Conservation (phyloP, 2,797 vertebrate species). For the Melanotaenia boesemani region DNA sequence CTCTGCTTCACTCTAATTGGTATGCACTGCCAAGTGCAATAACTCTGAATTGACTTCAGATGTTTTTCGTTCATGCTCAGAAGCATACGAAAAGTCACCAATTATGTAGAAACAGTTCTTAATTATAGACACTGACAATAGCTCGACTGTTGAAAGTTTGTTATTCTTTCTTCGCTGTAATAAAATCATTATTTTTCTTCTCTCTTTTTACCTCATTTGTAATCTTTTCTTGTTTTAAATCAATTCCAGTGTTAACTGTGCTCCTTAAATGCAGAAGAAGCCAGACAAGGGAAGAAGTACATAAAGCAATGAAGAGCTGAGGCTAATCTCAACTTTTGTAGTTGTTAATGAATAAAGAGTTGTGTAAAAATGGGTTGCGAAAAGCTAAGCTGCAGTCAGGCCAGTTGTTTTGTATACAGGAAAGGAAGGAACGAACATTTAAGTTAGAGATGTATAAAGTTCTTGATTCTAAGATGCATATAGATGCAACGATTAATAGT, state of each 20-base stretch:
- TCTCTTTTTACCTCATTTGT: slow-evolving; percentile 35
- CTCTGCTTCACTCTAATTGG: slow-evolving; percentile 58
- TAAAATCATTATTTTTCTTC: slow-evolving; percentile 21
- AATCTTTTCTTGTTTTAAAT: slow-evolving; percentile 44
- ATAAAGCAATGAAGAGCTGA: slow-evolving; percentile 32
- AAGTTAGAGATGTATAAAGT: background rate
- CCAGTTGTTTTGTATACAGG: background rate
- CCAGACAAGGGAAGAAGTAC: background rate
- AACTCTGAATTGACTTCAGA: slow-evolving; percentile 50
- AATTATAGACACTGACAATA: slow-evolving; percentile 56
- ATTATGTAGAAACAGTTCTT: slow-evolving; percentile 54
- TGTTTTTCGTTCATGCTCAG: slow-evolving; percentile 46
- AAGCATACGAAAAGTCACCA: slow-evolving; percentile 60
- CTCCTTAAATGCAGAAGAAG: slow-evolving; percentile 21
- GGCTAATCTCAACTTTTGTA: slow-evolving; percentile 40
- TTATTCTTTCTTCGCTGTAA: slow-evolving; percentile 42
- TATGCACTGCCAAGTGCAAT: slow-evolving; percentile 43
- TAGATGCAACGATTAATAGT: background rate
- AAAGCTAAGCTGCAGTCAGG: slow-evolving; percentile 24
- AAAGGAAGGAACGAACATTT: background rate
- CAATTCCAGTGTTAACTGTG: slow-evolving; percentile 4
- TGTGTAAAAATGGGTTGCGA: slow-evolving; percentile 24
- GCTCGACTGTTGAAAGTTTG: slow-evolving; percentile 54
- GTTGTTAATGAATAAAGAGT: slow-evolving; percentile 45
- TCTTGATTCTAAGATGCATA: background rate